Base-by-base conservation (phyloP, 2,888 invertebrate genomes). In the Lottia gigantea region DNA sequence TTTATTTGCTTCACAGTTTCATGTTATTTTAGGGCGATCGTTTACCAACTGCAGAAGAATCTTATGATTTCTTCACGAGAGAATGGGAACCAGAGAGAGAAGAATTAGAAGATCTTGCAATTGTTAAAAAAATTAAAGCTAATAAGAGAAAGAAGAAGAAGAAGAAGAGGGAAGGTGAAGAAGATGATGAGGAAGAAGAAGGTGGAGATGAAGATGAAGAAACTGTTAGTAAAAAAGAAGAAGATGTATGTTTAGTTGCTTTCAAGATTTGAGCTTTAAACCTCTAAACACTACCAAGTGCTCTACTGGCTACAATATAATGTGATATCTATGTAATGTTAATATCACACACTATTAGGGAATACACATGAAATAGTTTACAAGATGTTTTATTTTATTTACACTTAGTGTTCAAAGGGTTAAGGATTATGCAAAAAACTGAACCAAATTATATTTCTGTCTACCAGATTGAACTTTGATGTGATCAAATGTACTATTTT, bases 1-100 rank as follows among this genome's bases (percentile, higher is more conserved):
- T 61, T 1, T 40, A 62, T 31, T 25, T 23, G 7, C 12, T 61
- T 62, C 47, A 25, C 47, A n/a, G 26, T 23, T 66, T 6, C 25
- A 49, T 67, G 46, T 23, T 68, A 26, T 46, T 72, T 2, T 67
- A 81, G 82, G 77, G 78, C 64, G 71, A 77, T 6, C 74, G 74
- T 49, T 80, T 85, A 80, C 85, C 84, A 40, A 82, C 85, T 45
- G 74, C 81, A 16, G 86, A 89, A 68, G 88, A 87, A 64, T 84
- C 88, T 16, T 88, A 81, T 80, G 89, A 90, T 76, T 90, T 90
- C 80, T 90, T 90, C 76, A 89, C 89, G 14, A 85, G 88, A 64
- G 83, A 84, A 19, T 89, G 87, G 85, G 89, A 89, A 62, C 82
- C 83, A 11, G 84, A 84, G 64, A 72, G 74, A 55, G 83, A 80